Percentiles rank a stretch among this genome's conserved stretches.
These are phyloP conservation scores for Tiphia femorata DNA, from an alignment of 2,888 invertebrate species.

Conservation along the genomic window DNA sequence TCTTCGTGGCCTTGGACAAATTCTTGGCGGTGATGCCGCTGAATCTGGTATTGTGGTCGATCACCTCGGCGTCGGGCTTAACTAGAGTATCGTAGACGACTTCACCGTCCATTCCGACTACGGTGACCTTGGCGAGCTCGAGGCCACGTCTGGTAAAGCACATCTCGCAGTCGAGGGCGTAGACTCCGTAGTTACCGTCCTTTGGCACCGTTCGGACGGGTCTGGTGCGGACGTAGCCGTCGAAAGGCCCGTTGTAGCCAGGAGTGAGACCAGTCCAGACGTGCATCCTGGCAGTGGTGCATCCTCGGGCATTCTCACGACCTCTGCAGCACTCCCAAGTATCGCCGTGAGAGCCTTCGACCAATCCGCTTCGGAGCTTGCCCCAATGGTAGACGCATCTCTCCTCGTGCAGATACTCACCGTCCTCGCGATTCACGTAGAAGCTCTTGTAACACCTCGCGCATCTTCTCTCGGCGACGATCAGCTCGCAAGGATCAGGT, in stretches of 20 bases:
- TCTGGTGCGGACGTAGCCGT: conserved; percentile 76
- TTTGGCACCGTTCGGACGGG: conserved; percentile 65
- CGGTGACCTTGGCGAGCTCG: conserved; percentile 89
- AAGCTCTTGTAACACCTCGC: conserved; percentile 82
- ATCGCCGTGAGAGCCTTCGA: conserved; percentile 35
- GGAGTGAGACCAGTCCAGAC: conserved; percentile 82
- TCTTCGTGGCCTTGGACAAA: conserved; percentile 75
- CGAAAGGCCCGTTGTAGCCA: conserved; percentile 81
- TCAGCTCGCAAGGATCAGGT: not conserved
- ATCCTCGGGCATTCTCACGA: conserved; percentile 73
- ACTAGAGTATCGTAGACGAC: conserved; percentile 88
- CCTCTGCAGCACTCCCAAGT: conserved; percentile 77
- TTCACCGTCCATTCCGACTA: conserved; percentile 81
- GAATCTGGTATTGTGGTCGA: conserved; percentile 96
- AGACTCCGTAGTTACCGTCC: conserved; percentile 73
- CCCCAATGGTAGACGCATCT: conserved; percentile 93
- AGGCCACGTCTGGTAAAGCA: conserved; percentile 89
- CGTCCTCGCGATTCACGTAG: conserved; percentile 75
- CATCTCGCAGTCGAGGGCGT: conserved; percentile 97
- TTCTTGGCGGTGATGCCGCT: conserved; percentile 87
- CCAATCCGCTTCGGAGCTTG: conserved; percentile 71
- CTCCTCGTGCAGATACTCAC: conserved; percentile 77
- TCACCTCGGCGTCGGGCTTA: conserved; percentile 82
- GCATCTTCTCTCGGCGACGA: conserved; percentile 71
- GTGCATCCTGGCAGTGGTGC: conserved; percentile 76